Conservation (phyloP, 2,113 vertebrate genomes). For the Dinomys branickii region DNA sequence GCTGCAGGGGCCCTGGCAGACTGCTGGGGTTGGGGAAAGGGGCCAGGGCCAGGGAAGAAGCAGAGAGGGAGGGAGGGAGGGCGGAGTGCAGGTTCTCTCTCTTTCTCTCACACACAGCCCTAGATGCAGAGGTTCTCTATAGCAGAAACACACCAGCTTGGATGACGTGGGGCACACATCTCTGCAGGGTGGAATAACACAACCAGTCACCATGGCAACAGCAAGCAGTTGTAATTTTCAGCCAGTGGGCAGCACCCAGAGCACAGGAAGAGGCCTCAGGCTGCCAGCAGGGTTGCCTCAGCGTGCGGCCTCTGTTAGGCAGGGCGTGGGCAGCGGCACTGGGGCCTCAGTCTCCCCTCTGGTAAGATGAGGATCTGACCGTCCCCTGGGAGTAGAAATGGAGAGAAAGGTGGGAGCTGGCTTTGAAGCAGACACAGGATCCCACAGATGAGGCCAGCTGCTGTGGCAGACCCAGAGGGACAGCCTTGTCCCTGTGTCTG, state of each 20-base stretch:
- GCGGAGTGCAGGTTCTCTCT: not conserved
- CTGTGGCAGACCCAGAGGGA: not conserved
- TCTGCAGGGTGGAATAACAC: not conserved
- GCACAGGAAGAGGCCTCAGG: not conserved
- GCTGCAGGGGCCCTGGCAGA: not conserved
- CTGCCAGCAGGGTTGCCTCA: not conserved
- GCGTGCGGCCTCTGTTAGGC: not conserved
- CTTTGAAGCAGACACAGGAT: not conserved
- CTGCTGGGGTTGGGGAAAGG: not conserved
- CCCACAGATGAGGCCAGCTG: not conserved
- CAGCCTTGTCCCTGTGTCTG: no score
- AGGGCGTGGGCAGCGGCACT: fast-evolving
- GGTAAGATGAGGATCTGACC: not conserved
- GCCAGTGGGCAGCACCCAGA: not conserved
- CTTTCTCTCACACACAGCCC: not conserved
- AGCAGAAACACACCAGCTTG: not conserved
- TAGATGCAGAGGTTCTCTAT: not conserved
- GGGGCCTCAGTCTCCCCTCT: not conserved
- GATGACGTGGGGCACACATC: not conserved
- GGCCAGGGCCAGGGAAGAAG: not conserved
- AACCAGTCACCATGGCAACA: constrained; percentile 56
- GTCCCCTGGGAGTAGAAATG: no score
- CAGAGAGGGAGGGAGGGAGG: not conserved
- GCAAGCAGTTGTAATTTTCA: constrained; percentile 47
- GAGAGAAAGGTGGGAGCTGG: not conserved